These are phyloP conservation scores for Malacosoma neustria DNA, from an alignment of 2,888 invertebrate species.

Conservation along the genomic window DNA sequence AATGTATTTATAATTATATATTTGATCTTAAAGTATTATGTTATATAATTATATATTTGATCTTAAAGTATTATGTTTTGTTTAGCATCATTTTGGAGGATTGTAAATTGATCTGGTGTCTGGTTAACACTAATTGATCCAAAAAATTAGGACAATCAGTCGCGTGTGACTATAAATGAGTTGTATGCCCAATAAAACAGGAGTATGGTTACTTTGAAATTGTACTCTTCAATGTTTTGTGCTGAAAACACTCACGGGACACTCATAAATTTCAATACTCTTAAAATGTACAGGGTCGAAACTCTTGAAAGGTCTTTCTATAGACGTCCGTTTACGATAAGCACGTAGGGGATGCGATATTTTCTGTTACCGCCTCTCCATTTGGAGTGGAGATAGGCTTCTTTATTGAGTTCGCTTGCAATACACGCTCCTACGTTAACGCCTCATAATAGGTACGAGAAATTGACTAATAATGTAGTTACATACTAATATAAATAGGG, in stretches of 20 bases:
- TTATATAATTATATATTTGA: too few species aligned
- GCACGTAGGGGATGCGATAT: constrained; percentile 46
- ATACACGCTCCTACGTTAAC: constrained; percentile 3
- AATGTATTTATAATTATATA: too few species aligned
- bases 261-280: constrained; percentile 54
- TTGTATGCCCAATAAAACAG: too few species aligned
- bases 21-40: too few species aligned
- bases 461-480: not conserved
- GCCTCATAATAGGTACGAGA: not conserved
- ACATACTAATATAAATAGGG: too few species aligned
- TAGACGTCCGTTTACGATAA: constrained; percentile 44
- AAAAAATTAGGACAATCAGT: too few species aligned
- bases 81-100: too few species aligned
- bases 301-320: constrained; percentile 45
- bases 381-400: constrained; percentile 32
- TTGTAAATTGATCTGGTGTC: too few species aligned
- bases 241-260: constrained; percentile 35
- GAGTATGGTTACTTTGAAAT: not conserved
- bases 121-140: too few species aligned
- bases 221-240: constrained; percentile 3
- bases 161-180: too few species aligned
- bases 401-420: constrained; percentile 39
- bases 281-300: constrained; percentile 46
- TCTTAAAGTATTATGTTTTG: too few species aligned
- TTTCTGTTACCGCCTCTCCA: constrained; percentile 30